Evolutionary conservation across 2,888 invertebrate genomes (phyloP).

Genomic region (Athrips mouffetella): DNA sequence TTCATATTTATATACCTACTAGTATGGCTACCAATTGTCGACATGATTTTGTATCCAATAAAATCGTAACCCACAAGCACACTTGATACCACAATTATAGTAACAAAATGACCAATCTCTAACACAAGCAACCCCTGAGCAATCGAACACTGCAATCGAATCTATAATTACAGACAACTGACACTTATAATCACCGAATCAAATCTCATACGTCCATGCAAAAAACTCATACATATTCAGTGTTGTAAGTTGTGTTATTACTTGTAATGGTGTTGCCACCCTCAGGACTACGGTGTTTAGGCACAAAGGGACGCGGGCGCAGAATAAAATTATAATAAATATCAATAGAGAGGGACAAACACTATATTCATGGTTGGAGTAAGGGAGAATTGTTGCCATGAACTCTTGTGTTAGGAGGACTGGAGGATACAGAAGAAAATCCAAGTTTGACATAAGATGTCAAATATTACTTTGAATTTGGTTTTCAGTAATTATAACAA

Average conservation of each 20-base stretch:
- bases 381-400: conserved; percentile 12
- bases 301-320: conserved; percentile 64
- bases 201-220: conserved; percentile 42
- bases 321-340: conserved; percentile 78
- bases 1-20: too few relatives aligned
- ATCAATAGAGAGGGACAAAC: conserved; percentile 45
- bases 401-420: conserved; percentile 2
- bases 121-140: conserved; percentile 28
- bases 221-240: conserved; percentile 68
- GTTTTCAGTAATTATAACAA: too few relatives aligned
- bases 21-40: too few relatives aligned
- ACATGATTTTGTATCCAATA: too few relatives aligned
- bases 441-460: too few relatives aligned
- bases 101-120: conserved; percentile 11
- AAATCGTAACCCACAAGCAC: too few relatives aligned
- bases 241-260: conserved; percentile 8
- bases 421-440: too few relatives aligned
- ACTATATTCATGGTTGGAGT: conserved; percentile 27
- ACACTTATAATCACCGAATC: conserved; percentile 61
- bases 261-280: conserved; percentile 41
- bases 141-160: conserved; percentile 27
- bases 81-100: too few relatives aligned
- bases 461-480: too few relatives aligned
- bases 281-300: conserved; percentile 67
- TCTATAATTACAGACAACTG: conserved; percentile 63